Base-by-base conservation (phyloP, 2,888 invertebrate genomes). In the Lordiphosa fenestrarum region DNA sequence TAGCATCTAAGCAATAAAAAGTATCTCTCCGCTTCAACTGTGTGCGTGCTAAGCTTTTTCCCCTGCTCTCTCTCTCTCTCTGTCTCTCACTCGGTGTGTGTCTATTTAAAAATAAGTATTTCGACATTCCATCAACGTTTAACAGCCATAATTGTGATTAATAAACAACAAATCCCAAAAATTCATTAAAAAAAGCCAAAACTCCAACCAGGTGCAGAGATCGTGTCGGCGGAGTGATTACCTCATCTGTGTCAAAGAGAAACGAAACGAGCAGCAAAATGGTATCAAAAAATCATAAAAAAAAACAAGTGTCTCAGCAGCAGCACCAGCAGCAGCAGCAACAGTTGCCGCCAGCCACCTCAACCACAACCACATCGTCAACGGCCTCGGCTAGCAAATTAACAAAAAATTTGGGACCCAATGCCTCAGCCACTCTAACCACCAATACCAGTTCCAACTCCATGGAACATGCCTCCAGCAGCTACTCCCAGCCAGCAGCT, bases 271-370 rank as follows among this genome's bases (percentile, higher is more conserved):
- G 39, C 69, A 64, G 38, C 69, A 78, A 74, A 84, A 88, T 88
- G 88, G 88, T 88, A 71, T 87, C 88, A 69, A 88, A 86, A 75
- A 85, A 64, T 63, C 77, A 70, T 67, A 87, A 85, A 74, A 87
- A 86, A 72, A 87, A 84, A 80, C 75, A 73, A 77, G 78, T 77
- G 75, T 68, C 81, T 68, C 80, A 60, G 37, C 56, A 47, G 44
- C 63, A 48, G 30, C 53, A 51, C 49, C 61, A 38, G 47, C 53
- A 42, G 41, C 37, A 38, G 36, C 42, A 41, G 13, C 41, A 35
- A 23, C 53, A 38, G 44, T 42, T 37, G 66, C 71, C 73, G 42
- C 69, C 72, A 64, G 73, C 73, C 39, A 80, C 76, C 69, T 70
- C 83, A 42, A 73, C 76, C 81, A 76, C 83, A 68, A 74, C 74